phyloP scores from a whole-genome alignment of 35 echinoderm and acorn worm species.

The Lytechinus pictus region DNA sequence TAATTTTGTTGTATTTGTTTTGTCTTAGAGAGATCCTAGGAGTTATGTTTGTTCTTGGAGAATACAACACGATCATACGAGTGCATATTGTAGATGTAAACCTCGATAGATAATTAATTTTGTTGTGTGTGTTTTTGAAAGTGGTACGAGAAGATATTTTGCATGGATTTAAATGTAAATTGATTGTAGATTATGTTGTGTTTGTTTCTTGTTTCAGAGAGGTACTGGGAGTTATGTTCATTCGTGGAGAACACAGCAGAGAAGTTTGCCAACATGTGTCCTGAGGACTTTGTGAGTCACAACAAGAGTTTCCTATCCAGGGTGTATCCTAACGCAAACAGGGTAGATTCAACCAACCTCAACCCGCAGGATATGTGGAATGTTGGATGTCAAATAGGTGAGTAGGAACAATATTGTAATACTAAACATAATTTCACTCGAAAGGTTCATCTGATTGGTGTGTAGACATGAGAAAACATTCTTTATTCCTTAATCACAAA shows the following conservation, averaged over 20 bases:
- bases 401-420: background rate
- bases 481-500: too few species aligned
- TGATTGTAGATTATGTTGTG: background rate
- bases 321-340: constrained; percentile 82
- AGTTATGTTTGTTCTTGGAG: too few species aligned
- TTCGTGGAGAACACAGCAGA: constrained; percentile 78
- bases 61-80: too few species aligned
- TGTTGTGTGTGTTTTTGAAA: too few species aligned
- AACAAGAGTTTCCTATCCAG: constrained; percentile 82
- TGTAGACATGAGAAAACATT: too few species aligned
- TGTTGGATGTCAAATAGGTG: constrained; percentile 96
- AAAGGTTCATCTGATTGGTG: too few species aligned
- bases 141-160: too few species aligned
- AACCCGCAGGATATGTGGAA: constrained; percentile 98
- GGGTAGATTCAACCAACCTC: constrained; percentile 91
- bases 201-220: constrained; percentile 72
- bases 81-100: too few species aligned
- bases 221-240: constrained; percentile 93
- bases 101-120: too few species aligned
- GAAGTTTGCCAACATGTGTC: constrained; percentile 76
- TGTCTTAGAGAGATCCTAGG: too few species aligned
- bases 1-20: too few species aligned
- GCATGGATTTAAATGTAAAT: background rate
- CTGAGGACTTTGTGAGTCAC: constrained; percentile 96
- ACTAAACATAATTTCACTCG: background rate